Conservation (phyloP, 2,888 invertebrate species). For the Oithona nana region DNA sequence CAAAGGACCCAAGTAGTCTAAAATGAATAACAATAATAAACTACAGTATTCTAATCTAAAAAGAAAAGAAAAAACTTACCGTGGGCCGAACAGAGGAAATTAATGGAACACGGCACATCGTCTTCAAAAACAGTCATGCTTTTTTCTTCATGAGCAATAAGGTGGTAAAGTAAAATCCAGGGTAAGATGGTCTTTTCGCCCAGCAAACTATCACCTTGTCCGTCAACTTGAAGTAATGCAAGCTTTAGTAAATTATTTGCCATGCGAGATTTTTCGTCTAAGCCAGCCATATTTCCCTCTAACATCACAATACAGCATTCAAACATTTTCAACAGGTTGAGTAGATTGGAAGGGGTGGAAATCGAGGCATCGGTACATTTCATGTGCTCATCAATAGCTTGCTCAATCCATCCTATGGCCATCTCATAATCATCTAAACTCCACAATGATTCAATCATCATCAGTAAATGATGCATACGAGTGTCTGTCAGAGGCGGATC, state of each 20-base stretch:
- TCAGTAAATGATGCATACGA: neutral
- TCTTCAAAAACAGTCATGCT: neutral
- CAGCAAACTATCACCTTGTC: neutral
- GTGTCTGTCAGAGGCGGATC: neutral
- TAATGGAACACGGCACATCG: neutral
- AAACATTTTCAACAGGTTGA: neutral
- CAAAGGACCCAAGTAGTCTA: slow-evolving; percentile 55
- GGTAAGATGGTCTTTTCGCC: neutral
- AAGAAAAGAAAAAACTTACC: too few species aligned
- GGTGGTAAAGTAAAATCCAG: slow-evolving; percentile 5
- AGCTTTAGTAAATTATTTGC: neutral
- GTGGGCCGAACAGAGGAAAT: neutral
- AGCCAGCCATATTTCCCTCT: neutral
- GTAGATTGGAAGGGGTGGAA: neutral
- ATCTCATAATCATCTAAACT: neutral
- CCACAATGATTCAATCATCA: neutral
- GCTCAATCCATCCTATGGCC: neutral
- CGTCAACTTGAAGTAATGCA: neutral
- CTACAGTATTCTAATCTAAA: too few species aligned
- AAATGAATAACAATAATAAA: too few species aligned
- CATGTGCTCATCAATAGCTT: neutral
- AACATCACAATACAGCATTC: slow-evolving; percentile 9
- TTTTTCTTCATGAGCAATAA: slow-evolving; percentile 1
- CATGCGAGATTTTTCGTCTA: neutral
- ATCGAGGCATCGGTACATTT: neutral